A percentile compares a stretch with the other conserved stretches of the same genome.
Evolutionary conservation across 2,888 invertebrate species (phyloP).

Genomic region (Hybos culiciformis): DNA sequence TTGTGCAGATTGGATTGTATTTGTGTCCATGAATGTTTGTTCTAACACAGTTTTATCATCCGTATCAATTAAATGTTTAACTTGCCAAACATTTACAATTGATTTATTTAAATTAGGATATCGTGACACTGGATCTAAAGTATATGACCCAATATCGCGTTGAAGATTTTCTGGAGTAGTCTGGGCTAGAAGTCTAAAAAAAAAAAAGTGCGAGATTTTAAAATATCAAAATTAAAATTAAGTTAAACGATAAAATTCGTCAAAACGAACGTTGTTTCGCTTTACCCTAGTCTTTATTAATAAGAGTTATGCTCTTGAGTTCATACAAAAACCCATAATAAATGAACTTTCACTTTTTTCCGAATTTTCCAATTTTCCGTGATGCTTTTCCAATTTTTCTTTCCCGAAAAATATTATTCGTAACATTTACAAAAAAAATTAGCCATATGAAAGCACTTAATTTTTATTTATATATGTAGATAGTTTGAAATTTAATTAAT

Average conservation of each 20-base stretch:
- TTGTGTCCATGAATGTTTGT: constrained; percentile 37
- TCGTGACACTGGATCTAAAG: constrained; percentile 73
- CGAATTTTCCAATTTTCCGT: too few relatives aligned
- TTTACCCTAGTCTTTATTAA: too few relatives aligned
- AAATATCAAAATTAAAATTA: not conserved
- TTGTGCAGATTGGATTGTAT: constrained; percentile 44
- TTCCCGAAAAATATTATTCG: too few relatives aligned
- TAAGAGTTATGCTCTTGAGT: too few relatives aligned
- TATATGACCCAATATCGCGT: constrained; percentile 76
- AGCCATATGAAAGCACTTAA: too few relatives aligned
- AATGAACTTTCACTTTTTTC: too few relatives aligned
- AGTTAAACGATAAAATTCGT: not conserved
- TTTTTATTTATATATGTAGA: too few relatives aligned
- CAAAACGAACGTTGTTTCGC: too few relatives aligned
- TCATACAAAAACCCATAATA: too few relatives aligned
- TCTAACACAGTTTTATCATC: constrained; percentile 51
- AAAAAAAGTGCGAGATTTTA: not conserved
- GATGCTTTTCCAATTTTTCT: too few relatives aligned
- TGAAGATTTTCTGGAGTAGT: constrained; percentile 93
- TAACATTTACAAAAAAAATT: too few relatives aligned
- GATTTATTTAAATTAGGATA: constrained; percentile 70
- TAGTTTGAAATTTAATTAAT: too few relatives aligned
- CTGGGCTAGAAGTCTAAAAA: constrained; percentile 52
- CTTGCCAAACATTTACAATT: constrained; percentile 63
- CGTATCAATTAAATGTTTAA: constrained; percentile 54